Conservation (phyloP, 2,113 vertebrate genomes). For the Gambusia affinis region DNA sequence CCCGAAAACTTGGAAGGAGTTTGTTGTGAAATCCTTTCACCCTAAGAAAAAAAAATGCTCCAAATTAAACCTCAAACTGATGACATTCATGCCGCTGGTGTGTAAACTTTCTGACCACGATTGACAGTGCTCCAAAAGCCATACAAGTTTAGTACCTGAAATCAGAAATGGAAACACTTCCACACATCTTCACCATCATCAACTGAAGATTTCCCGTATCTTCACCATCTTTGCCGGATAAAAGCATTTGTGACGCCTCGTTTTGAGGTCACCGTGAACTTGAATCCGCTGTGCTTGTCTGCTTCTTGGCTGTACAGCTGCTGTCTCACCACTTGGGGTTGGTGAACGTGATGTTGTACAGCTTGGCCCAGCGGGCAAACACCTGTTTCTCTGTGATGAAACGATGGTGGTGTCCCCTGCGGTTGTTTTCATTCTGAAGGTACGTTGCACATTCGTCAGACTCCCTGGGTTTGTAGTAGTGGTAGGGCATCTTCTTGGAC, state of each 20-base stretch:
- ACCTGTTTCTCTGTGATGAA: conserved; percentile 98
- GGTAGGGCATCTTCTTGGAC: conserved; percentile 88
- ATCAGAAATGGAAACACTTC: conserved; percentile 25
- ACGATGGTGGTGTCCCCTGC: conserved; percentile 92
- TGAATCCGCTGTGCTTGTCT: not conserved
- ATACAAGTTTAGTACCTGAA: not conserved
- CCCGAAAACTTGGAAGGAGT: too few relatives aligned
- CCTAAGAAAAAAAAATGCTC: too few relatives aligned
- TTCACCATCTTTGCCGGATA: not conserved
- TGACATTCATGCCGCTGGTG: too few relatives aligned
- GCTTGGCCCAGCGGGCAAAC: conserved; percentile 91
- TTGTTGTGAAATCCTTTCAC: too few relatives aligned
- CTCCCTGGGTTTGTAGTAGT: conserved; percentile 96
- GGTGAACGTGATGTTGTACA: conserved; percentile 94
- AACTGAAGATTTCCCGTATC: not conserved
- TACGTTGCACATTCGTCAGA: conserved; percentile 92
- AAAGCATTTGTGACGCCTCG: conserved; percentile 8
- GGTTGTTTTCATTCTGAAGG: conserved; percentile 89
- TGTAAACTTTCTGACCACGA: not conserved
- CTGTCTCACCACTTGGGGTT: conserved; percentile 85
- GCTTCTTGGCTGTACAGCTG: not conserved
- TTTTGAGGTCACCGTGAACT: not conserved
- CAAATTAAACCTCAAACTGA: too few relatives aligned
- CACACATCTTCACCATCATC: not conserved
- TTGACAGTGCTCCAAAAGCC: not conserved